phyloP scores from a whole-genome alignment of 1,140 invertebrate species.

The Anastatus disparis region DNA sequence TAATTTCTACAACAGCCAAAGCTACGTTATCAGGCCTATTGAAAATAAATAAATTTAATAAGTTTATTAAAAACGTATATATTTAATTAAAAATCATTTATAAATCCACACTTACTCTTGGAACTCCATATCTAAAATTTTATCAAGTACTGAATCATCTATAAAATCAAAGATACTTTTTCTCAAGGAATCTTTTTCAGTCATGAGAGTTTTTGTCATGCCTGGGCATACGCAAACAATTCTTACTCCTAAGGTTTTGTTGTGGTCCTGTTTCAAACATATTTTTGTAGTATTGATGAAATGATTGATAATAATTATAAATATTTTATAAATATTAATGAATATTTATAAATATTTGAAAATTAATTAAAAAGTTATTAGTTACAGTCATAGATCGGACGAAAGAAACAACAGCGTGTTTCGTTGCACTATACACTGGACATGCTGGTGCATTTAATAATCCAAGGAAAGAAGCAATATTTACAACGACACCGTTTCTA shows the following conservation, averaged over 20 bases:
- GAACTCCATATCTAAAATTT: background rate
- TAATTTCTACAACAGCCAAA: slow-evolving; percentile 55
- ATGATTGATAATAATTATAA: too few species aligned
- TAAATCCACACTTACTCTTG: background rate
- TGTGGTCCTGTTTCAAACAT: background rate
- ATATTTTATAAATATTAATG: too few species aligned
- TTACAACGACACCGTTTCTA: slow-evolving; percentile 62
- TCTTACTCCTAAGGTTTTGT: slow-evolving; percentile 45
- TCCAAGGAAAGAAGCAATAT: slow-evolving; percentile 63
- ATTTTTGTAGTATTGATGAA: too few species aligned
- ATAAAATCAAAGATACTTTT: background rate
- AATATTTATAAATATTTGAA: too few species aligned
- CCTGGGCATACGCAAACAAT: slow-evolving; percentile 67
- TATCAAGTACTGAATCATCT: background rate
- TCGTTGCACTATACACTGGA: slow-evolving; percentile 74
- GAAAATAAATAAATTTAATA: background rate
- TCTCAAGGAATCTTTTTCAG: background rate
- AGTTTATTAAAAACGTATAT: background rate
- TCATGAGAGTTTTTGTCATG: slow-evolving; percentile 50
- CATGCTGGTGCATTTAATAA: slow-evolving; percentile 36
- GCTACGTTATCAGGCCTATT: slow-evolving; percentile 19
- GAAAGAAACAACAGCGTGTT: slow-evolving; percentile 70
- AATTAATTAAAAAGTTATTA: too few species aligned
- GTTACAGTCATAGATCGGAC: slow-evolving; percentile 43
- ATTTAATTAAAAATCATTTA: too few species aligned